Evolutionary conservation across 2,888 invertebrate species (phyloP).

Genomic region (Perizoma affinitatum): DNA sequence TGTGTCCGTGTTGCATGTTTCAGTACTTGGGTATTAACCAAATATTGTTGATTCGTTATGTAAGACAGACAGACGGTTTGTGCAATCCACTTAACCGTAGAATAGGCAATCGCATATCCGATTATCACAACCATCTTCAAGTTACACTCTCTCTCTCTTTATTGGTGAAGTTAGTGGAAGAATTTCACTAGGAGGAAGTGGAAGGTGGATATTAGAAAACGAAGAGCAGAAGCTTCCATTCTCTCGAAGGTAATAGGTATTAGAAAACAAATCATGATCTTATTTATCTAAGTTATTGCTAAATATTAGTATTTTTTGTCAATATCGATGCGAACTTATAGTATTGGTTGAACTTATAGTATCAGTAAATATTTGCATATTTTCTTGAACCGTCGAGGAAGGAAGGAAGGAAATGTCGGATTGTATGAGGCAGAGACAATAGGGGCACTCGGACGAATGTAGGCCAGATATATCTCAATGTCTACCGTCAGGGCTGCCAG

Average conservation of each 20-base stretch:
- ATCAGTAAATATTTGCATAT: neutral
- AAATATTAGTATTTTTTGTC: neutral
- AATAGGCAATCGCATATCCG: slow-evolving; percentile 13
- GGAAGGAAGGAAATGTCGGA: slow-evolving; percentile 12
- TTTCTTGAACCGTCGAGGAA: slow-evolving; percentile 6
- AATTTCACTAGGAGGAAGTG: too few relatives aligned
- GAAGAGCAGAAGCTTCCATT: too few relatives aligned
- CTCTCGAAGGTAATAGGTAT: too few relatives aligned
- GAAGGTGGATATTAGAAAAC: too few relatives aligned
- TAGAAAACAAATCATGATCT: neutral
- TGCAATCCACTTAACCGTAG: slow-evolving; percentile 13
- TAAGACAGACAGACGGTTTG: neutral
- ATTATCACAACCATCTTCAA: neutral
- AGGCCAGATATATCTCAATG: slow-evolving; percentile 2
- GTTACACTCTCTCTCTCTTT: neutral
- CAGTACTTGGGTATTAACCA: neutral
- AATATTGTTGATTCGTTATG: slow-evolving; percentile 3
- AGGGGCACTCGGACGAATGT: slow-evolving; percentile 9
- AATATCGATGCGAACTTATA: neutral
- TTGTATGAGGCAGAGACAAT: slow-evolving; percentile 16
- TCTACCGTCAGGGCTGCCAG: neutral
- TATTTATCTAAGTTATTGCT: too few relatives aligned
- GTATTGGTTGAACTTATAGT: too few relatives aligned
- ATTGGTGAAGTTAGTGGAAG: too few relatives aligned
- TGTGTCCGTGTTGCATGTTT: neutral